Percentiles rank a stretch among this genome's conserved stretches.
phyloP scores from a whole-genome alignment of 2,888 invertebrate genomes.

The Lumbricus terrestris region DNA sequence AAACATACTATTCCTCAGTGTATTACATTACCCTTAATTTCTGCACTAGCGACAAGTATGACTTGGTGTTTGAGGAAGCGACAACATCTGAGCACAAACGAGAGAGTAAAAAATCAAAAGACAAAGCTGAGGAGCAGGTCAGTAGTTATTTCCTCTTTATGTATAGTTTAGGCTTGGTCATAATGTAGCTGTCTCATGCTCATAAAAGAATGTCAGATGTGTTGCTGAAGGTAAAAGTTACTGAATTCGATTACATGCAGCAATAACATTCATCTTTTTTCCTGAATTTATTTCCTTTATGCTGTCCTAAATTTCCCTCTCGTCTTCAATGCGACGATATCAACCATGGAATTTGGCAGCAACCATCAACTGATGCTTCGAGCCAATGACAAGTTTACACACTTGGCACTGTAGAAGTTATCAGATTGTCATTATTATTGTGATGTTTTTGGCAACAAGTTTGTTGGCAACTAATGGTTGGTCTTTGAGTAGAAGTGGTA shows the following conservation, averaged over 20 bases:
- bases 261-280: too few relatives aligned
- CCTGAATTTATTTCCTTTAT: too few relatives aligned
- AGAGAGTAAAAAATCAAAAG: not conserved
- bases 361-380: too few relatives aligned
- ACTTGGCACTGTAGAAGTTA: too few relatives aligned
- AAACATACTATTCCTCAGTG: not conserved
- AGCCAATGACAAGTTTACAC: too few relatives aligned
- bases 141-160: not conserved
- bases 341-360: too few relatives aligned
- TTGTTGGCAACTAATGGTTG: not conserved
- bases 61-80: slow-evolving; percentile 19
- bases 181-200: not conserved
- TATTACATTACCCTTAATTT: not conserved
- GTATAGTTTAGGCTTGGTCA: not conserved
- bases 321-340: too few relatives aligned
- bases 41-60: slow-evolving; percentile 12
- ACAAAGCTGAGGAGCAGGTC: not conserved
- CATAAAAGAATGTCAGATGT: not conserved
- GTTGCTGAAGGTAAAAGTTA: too few relatives aligned
- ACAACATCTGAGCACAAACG: not conserved
- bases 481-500: not conserved
- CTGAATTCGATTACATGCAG: too few relatives aligned
- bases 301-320: too few relatives aligned
- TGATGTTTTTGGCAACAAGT: not conserved
- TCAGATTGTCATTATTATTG: not conserved